phyloP scores from a whole-genome alignment of 2,888 invertebrate species.

The Mimumesa dahlbomi region DNA sequence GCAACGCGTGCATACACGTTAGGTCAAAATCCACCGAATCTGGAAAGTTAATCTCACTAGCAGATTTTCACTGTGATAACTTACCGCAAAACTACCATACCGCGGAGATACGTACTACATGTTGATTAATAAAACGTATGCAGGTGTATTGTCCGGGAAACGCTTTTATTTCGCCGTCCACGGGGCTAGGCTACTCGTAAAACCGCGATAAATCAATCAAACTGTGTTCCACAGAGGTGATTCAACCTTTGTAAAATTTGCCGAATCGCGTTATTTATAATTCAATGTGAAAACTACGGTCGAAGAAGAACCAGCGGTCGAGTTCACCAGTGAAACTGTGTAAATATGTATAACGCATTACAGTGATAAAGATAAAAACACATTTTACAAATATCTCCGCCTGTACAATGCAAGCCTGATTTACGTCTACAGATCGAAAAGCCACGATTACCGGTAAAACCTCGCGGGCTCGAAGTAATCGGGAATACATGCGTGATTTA shows the following conservation, averaged over 20 bases:
- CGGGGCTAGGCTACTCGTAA: conserved; percentile 8
- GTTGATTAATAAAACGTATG: conserved; percentile 44
- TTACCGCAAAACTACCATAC: conserved; percentile 27
- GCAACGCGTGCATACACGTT: not conserved
- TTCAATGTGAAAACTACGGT: too few species aligned
- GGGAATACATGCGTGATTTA: too few species aligned
- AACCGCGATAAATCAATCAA: conserved; percentile 36
- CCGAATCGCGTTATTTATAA: too few species aligned
- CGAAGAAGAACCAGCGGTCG: too few species aligned
- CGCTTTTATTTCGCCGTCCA: not conserved
- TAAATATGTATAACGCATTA: too few species aligned
- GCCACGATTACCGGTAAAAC: too few species aligned
- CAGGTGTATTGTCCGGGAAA: conserved; percentile 24
- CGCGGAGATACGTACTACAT: conserved; percentile 9
- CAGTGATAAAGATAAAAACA: too few species aligned
- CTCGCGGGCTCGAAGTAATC: too few species aligned
- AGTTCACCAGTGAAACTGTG: too few species aligned
- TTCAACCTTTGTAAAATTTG: conserved; percentile 5
- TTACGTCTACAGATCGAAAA: too few species aligned
- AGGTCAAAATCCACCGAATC: conserved; percentile 25
- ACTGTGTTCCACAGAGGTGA: conserved; percentile 6
- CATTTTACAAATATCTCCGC: too few species aligned
- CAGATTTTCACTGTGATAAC: conserved; percentile 37
- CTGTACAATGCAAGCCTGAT: too few species aligned
- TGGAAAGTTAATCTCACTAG: conserved; percentile 41